Evolutionary conservation across 2,113 vertebrate genomes (phyloP).

Genomic region (Prinia subflava): DNA sequence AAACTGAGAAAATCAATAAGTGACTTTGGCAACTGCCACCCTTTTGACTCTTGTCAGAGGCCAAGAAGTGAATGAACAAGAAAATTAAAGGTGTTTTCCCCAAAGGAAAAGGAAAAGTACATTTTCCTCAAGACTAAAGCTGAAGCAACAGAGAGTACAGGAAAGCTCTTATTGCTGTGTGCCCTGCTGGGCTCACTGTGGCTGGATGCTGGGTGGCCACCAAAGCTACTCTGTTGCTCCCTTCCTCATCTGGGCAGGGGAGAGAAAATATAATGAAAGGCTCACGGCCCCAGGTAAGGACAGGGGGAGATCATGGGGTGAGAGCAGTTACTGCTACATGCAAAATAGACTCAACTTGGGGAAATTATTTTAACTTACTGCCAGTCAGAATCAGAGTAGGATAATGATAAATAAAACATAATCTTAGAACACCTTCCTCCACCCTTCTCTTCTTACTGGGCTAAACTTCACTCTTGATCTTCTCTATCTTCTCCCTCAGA

Average conservation of each 20-base stretch:
- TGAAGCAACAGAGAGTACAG: not conserved
- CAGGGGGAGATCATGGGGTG: not conserved
- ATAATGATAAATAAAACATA: not conserved
- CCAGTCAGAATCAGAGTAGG: not conserved
- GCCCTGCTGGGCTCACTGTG: not conserved
- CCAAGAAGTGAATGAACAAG: conserved; percentile 29
- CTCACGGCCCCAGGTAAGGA: not conserved
- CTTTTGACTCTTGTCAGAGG: conserved; percentile 48
- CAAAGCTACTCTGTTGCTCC: not conserved
- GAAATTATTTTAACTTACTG: not conserved
- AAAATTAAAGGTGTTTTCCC: conserved; percentile 36
- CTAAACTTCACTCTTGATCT: not conserved
- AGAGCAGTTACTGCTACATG: fast-evolving
- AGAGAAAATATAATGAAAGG: not conserved
- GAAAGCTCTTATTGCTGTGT: not conserved
- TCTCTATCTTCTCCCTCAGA: not conserved
- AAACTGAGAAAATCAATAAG: conserved; percentile 53
- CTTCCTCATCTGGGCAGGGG: not conserved
- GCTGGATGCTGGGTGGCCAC: not conserved
- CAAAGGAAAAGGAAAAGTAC: not conserved
- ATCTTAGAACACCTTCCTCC: not conserved
- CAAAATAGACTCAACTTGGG: not conserved
- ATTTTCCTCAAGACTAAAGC: not conserved
- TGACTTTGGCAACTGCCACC: conserved; percentile 8
- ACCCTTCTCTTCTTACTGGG: not conserved